These are phyloP conservation scores for Drosophila kanapiae DNA, from an alignment of 1,140 invertebrate species.

Conservation along the genomic window DNA sequence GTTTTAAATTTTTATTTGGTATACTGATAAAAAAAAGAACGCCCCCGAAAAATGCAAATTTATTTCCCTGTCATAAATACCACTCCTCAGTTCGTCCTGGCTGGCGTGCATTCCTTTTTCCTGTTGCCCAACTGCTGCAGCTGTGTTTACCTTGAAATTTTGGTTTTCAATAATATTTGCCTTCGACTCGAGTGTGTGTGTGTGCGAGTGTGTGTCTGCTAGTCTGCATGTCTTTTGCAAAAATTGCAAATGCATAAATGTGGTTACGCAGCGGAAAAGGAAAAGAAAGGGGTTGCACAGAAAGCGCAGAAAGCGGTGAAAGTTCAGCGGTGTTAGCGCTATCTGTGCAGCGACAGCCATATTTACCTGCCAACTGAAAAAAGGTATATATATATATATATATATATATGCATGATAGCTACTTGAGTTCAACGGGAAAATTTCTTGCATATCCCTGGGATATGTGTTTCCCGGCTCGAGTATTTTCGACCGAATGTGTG, in stretches of 20 bases:
- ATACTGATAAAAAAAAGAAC: background rate
- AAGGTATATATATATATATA: constrained; percentile 14
- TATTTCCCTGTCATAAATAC: constrained; percentile 29
- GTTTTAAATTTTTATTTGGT: constrained; percentile 4
- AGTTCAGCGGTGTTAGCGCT: constrained; percentile 72
- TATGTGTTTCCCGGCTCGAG: constrained; percentile 26
- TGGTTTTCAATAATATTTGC: constrained; percentile 80
- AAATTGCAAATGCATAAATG: constrained; percentile 79
- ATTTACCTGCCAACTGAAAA: constrained; percentile 74
- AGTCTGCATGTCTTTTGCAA: constrained; percentile 74
- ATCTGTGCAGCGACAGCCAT: constrained; percentile 78
- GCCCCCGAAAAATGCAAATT: constrained; percentile 7
- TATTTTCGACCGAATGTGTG: constrained; percentile 20
- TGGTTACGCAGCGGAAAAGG: constrained; percentile 51
- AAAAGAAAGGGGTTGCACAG: constrained; percentile 11
- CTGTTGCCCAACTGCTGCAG: constrained; percentile 59
- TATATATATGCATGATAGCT: constrained; percentile 60
- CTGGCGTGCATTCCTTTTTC: constrained; percentile 9
- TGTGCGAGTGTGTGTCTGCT: constrained; percentile 35
- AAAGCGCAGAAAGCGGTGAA: constrained; percentile 23
- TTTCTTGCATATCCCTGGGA: constrained; percentile 46
- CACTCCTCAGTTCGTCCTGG: constrained; percentile 18
- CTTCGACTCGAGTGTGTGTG: constrained; percentile 41
- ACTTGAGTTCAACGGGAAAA: constrained; percentile 64
- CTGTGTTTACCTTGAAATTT: constrained; percentile 79